Base-by-base conservation (phyloP, 1,140 invertebrate species). In the Heliconius eleuchia region DNA sequence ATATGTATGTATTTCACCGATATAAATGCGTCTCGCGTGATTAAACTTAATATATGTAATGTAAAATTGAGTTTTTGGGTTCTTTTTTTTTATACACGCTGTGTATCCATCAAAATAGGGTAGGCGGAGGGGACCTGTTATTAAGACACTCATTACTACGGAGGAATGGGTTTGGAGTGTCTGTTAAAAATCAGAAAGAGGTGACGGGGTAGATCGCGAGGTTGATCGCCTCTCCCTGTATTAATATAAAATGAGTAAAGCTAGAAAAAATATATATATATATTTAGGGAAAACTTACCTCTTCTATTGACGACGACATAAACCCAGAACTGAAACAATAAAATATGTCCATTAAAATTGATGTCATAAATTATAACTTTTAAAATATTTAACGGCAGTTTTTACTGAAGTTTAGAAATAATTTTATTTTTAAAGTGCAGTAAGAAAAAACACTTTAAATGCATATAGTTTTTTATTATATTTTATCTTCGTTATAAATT, bases 261-360 rank as follows among this genome's bases (percentile, higher is more conserved):
- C 27, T 66, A 27, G 11, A 18, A 66, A 16, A n/a, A 66, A 66
- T 30, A 30, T 8, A 9, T 0, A 9, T 0, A 8, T 66, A 27
- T 66, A 39, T 13, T 23, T 50, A 71, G 11, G 16, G 27, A 52
- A 55, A 73, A 78, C 90, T 90, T 73, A 92, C 91, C 91, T 92
- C 91, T 85, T 92, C 91, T 72, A 92, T 91, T 7, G 91, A 92
- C 70, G 91, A 92, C 73, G 91, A 91, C 84, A 91, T 82, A 66
- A 92, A 85, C 5, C 89, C 91, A 34, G 91, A 91, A 86, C 90
- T 92, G 91, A 11, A 91, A 91, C 85, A 91, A 85, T 84, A 73
- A 84, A 82, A 80, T 78, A 52, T 42, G 18, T 60, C n/a, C 18
- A 39, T 72, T 18, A 60, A 66, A 66, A 66, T 66, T 66, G n/a